Base-by-base conservation (phyloP, 1,140 invertebrate genomes). In the Physella acuta region DNA sequence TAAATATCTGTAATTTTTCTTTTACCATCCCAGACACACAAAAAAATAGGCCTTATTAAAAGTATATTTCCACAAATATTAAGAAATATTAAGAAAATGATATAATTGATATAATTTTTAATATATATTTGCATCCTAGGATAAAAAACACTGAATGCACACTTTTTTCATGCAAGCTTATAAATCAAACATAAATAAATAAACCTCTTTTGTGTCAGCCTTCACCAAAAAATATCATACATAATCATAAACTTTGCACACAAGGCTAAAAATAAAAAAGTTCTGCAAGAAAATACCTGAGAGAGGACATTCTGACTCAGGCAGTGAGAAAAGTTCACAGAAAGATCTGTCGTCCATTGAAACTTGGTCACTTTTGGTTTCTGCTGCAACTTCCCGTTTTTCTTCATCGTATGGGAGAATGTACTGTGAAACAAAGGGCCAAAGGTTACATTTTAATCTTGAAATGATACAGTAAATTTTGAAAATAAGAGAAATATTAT, bases 291-390 rank as follows among this genome's bases (percentile, higher is more conserved):
- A 61, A 58, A 69, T 74, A 84, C 83, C 78, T 75, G 76, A 73
- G 30, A 83, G 49, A 55, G 82, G 83, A 63, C 73, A 72, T 71
- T 85, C 83, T 44, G 77, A 72, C 24, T 75, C 67, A 11, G 83
- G 83, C 24, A 85, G 70, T 36, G 79, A 79, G 71, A 85, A 85
- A 3, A 83, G 71, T 61, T 83, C 78, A 75, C 77, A 79, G 65
- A 82, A 82, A 30, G 75, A 63, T 53, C 73, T 71, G 70, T 78
- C 76, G 66, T 77, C 76, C 24, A 73, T 55, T 3, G 73, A 68
- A 26, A 76, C 36, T 5, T 74, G 53, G 3, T 73, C 69, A 30
- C 60, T 66, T 53, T 58, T 64, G n/a, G 37, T 24, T 16, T 60
- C 70, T 14, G 66, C 71, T 1, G 28, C 39, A 4, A 69, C 59